Conservation (phyloP, 2,888 invertebrate species). For the Pristionchus entomophagus region DNA sequence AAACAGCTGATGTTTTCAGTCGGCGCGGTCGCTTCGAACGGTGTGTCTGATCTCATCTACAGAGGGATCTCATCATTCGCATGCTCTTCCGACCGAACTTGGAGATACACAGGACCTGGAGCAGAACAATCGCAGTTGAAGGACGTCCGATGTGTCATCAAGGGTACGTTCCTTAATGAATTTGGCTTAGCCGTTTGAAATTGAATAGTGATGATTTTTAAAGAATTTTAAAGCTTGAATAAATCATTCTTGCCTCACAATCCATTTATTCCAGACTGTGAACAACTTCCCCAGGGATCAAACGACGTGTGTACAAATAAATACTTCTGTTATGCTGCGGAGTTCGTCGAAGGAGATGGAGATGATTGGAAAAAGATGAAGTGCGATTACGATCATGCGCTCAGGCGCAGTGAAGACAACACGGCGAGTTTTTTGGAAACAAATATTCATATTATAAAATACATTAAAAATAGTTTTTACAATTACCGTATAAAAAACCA, state of each 20-base stretch:
- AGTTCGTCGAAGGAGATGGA: not conserved
- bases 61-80: not conserved
- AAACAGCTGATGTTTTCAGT: not conserved
- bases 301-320: not conserved
- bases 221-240: too few species aligned
- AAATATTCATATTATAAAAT: not conserved
- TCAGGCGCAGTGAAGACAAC: not conserved
- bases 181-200: too few species aligned
- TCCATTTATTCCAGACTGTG: not conserved
- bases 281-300: not conserved
- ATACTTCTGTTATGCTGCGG: not conserved
- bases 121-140: not conserved
- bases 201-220: too few species aligned
- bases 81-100: not conserved
- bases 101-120: not conserved
- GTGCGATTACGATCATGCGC: not conserved
- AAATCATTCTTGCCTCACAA: too few species aligned
- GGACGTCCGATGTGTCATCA: too few species aligned
- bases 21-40: not conserved
- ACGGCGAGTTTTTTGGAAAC: not conserved
- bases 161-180: too few species aligned
- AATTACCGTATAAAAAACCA: too few species aligned
- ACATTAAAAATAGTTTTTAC: not conserved
- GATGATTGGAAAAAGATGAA: not conserved
- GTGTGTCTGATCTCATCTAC: not conserved